These are phyloP conservation scores for Phocides pigmalion DNA, from an alignment of 1,140 invertebrate species.

Conservation along the genomic window DNA sequence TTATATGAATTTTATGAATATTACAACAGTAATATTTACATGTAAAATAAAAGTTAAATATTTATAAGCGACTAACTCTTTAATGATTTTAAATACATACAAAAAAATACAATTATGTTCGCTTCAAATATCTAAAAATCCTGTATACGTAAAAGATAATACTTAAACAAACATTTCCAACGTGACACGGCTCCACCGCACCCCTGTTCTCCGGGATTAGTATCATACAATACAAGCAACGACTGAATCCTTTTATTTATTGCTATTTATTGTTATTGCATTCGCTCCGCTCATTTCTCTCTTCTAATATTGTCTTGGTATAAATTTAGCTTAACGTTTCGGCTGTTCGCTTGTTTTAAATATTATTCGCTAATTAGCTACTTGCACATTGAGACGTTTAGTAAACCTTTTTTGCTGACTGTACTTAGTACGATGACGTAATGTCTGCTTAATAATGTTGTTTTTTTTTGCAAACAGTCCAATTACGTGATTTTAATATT, in stretches of 20 bases:
- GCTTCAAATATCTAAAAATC: too few species aligned
- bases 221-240: conserved; percentile 83
- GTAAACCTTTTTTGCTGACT: conserved; percentile 44
- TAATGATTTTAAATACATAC: too few species aligned
- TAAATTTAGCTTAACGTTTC: conserved; percentile 77
- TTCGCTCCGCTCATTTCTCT: conserved; percentile 77
- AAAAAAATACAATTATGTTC: too few species aligned
- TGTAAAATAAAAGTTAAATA: too few species aligned
- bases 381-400: conserved; percentile 45
- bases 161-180: conserved; percentile 4
- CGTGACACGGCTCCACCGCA: conserved; percentile 50
- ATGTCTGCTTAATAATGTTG: too few species aligned
- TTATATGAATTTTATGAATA: too few species aligned
- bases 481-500: too few species aligned
- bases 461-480: too few species aligned
- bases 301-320: conserved; percentile 79
- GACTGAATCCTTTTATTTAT: conserved; percentile 85
- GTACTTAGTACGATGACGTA: too few species aligned
- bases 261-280: conserved; percentile 84
- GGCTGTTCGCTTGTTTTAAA: conserved; percentile 66
- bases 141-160: too few species aligned
- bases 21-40: too few species aligned
- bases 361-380: conserved; percentile 74
- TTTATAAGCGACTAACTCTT: too few species aligned
- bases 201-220: conserved; percentile 66